A percentile compares a stretch with the other conserved stretches of the same genome.
Evolutionary conservation across 2,113 vertebrate species (phyloP).

Genomic region (Eudyptes chrysolophus): DNA sequence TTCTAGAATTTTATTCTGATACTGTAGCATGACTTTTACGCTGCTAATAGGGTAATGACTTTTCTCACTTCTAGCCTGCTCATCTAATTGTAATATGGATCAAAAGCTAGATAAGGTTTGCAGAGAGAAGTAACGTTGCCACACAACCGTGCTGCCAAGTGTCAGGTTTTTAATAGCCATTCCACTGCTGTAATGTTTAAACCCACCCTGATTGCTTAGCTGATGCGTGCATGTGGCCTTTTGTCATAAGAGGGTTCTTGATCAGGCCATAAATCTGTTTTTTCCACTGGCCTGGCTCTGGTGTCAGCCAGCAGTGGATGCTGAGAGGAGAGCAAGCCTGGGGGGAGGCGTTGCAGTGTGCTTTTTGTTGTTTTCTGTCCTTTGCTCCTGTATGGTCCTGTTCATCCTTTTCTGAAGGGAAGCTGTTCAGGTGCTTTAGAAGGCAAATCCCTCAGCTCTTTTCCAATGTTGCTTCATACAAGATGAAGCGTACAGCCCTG

Average conservation of each 20-base stretch:
- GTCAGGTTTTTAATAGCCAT: not conserved
- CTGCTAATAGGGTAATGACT: not conserved
- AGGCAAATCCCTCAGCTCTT: not conserved
- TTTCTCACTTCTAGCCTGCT: not conserved
- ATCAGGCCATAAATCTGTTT: too few relatives aligned
- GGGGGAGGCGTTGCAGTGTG: rapidly evolving
- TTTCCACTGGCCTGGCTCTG: not conserved
- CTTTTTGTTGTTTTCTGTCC: not conserved
- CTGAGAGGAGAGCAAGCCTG: not conserved
- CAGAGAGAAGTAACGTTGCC: not conserved
- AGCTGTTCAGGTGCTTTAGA: not conserved
- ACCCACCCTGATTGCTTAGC: not conserved
- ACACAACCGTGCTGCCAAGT: not conserved
- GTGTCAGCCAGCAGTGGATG: not conserved
- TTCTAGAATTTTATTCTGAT: not conserved
- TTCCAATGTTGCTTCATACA: not conserved
- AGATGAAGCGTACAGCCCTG: not conserved
- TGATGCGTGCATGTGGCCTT: not conserved
- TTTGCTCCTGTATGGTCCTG: not conserved
- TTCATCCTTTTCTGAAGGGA: too few relatives aligned
- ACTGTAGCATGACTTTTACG: not conserved
- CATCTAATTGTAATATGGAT: not conserved
- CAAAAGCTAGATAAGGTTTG: not conserved
- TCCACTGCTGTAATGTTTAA: not conserved
- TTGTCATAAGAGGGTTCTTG: too few relatives aligned